phyloP scores from a whole-genome alignment of 2,797 vertebrate species.

The Columba guinea region DNA sequence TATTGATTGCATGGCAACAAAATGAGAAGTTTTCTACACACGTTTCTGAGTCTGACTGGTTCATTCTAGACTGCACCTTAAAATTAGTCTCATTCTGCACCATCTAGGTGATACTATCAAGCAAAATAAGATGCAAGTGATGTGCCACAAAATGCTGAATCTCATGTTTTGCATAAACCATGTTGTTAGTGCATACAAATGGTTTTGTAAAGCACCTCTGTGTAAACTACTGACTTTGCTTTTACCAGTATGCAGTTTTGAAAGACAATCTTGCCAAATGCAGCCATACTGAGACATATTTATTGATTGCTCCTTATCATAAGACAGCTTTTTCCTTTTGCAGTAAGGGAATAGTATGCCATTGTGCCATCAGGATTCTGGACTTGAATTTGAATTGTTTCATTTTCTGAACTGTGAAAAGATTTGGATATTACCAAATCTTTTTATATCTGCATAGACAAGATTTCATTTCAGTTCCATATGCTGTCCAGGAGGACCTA shows the following conservation, averaged over 20 bases:
- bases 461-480: background rate
- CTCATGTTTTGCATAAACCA: background rate
- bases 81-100: background rate
- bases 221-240: background rate
- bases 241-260: background rate
- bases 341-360: background rate
- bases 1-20: background rate
- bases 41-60: background rate
- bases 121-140: background rate
- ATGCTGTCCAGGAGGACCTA: background rate
- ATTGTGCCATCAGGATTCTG: background rate
- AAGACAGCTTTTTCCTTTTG: background rate
- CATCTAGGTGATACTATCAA: background rate
- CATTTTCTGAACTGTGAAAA: background rate
- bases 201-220: background rate
- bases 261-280: background rate
- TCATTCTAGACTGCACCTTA: background rate
- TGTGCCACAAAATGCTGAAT: background rate
- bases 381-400: background rate
- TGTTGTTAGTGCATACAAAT: background rate
- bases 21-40: background rate
- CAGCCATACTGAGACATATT: background rate
- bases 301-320: background rate
- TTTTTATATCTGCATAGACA: background rate
- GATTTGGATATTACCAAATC: background rate